Base-by-base conservation (phyloP, 2,888 invertebrate genomes). In the Ophioninae sp. region DNA sequence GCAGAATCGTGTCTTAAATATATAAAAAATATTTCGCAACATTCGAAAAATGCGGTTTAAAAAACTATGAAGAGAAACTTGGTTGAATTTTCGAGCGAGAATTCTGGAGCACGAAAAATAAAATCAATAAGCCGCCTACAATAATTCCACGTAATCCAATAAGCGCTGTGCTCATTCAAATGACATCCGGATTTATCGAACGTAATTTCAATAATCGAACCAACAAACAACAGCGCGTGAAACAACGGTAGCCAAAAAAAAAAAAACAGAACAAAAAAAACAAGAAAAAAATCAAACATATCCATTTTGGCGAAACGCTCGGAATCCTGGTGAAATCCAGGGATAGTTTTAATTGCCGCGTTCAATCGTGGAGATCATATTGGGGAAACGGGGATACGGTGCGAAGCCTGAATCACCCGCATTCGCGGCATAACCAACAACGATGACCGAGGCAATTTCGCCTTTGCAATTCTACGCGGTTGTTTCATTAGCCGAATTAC, bases 391-490 rank as follows among this genome's bases (percentile, higher is more conserved):
- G 56, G 44, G 8, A 67, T 20, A 76, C 37, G 13, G 21, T 20
- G 23, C 10, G 30, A 59, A 20, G 10, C 5, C 30, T 67, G 39
- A 77, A 77, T 44, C 59, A 37, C n/a, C 20, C 39, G 20, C 70
- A 56, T n/a, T 62, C 50, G 8, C 56, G 37, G 21, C 39, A 70
- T 50, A 56, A 64, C 62, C 64, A 68, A 62, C 21, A 7, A 17
- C 56, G 64, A 79, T 65, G 72, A 72, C 79, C 30, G 17, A n/a
- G 57, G 65, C 65, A 72, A 72, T 72, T 72, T 72, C 72, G 59
- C 70, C 57, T 56, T 78, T 41, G 23, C 56, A 41, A 70, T 62
- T 70, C 64, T 57, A n/a, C 17, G 21, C 23, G 7, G 44, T 23
- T 44, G 72, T 79, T 79, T 65, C 72, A 65, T 79, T 41, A 57